Evolutionary conservation across 2,797 vertebrate species (phyloP).

Genomic region (Eleutherodactylus coqui): DNA sequence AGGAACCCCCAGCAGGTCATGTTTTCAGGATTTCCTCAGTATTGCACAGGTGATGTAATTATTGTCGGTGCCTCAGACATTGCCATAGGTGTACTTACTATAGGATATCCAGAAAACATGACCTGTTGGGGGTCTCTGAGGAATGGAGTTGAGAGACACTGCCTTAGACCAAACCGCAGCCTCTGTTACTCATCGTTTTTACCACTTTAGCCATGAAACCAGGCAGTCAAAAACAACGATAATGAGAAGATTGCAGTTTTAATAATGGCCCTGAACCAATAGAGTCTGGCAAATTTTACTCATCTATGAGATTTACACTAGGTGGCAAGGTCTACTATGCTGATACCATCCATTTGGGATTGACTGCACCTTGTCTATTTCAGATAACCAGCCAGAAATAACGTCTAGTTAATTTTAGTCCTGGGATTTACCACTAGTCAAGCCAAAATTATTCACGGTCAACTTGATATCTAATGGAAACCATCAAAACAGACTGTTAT

Average conservation of each 20-base stretch:
- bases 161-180: no score
- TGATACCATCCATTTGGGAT: background rate
- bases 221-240: background rate
- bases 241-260: background rate
- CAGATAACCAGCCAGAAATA: constrained; percentile 20
- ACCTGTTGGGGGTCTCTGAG: no score
- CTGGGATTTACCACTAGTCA: constrained; percentile 62
- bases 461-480: constrained; percentile 55
- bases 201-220: background rate
- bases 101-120: no score
- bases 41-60: no score
- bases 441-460: constrained; percentile 57
- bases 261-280: background rate
- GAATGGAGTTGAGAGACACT: no score
- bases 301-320: background rate
- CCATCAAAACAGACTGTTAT: constrained; percentile 66
- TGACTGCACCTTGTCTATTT: constrained; percentile 16
- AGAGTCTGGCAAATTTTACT: background rate
- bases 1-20: no score
- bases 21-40: no score
- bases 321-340: background rate
- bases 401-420: constrained; percentile 25
- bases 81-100: no score
- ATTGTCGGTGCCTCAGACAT: no score
- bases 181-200: no score